Evolutionary conservation across 23 tunicate species (phyloP).

Genomic region (Botrylloides violaceus): DNA sequence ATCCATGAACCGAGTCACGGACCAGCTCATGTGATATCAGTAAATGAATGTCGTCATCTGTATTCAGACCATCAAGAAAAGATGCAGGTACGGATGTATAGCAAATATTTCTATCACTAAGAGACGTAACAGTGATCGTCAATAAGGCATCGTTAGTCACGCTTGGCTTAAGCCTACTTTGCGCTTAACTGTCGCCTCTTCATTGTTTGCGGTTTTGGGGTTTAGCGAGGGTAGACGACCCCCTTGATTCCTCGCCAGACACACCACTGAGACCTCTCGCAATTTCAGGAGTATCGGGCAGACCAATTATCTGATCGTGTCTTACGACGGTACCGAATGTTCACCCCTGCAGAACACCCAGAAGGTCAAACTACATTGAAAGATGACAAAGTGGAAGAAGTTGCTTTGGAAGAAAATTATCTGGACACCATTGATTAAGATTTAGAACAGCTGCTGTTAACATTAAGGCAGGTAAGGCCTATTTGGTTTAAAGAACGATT

Average conservation of each 20-base stretch:
- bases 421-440: conserved; percentile 9
- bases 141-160: no score
- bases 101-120: no score
- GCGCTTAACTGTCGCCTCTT: no score
- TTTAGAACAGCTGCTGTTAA: no score
- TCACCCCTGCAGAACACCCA: background rate
- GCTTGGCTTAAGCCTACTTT: no score
- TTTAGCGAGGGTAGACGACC: no score
- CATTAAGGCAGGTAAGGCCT: no score
- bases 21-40: conserved; percentile 31
- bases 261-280: no score
- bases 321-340: background rate
- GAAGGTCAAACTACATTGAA: background rate
- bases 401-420: background rate
- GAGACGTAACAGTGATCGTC: no score
- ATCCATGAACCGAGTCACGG: conserved; percentile 21
- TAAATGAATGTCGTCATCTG: conserved; percentile 38
- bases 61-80: conserved; percentile 30
- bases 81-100: conserved; percentile 32
- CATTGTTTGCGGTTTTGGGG: no score
- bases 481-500: no score
- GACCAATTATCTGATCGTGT: conserved; percentile 11
- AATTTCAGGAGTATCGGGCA: conserved; percentile 9
- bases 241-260: no score
- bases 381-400: background rate